phyloP scores from a whole-genome alignment of 2,888 invertebrate species.

The Lasius platythorax region DNA sequence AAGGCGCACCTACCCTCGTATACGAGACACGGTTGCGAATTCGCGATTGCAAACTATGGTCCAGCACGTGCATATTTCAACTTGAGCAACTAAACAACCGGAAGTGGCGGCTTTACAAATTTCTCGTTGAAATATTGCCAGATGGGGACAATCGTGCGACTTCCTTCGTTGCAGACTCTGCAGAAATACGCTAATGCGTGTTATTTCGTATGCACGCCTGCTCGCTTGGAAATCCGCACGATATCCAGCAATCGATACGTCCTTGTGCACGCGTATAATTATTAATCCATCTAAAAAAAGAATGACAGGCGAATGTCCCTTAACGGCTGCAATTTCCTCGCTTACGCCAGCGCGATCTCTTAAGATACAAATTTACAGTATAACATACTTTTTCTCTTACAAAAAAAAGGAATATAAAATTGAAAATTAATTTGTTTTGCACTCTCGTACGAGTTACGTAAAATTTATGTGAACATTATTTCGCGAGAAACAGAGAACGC shows the following conservation, averaged over 20 bases:
- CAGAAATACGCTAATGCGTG: conserved; percentile 33
- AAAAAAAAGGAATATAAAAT: background rate
- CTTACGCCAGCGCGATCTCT: background rate
- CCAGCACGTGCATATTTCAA: conserved; percentile 7
- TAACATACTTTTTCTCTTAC: background rate
- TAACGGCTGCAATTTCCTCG: background rate
- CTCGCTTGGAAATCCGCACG: conserved; percentile 1
- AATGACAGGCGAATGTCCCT: background rate
- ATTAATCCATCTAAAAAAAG: conserved; percentile 20
- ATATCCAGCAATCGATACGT: conserved; percentile 34
- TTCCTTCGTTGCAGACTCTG: conserved; percentile 16
- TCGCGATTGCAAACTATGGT: background rate
- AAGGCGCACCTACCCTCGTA: background rate
- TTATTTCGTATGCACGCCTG: conserved; percentile 17
- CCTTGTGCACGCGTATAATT: conserved; percentile 8
- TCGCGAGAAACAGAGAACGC: background rate
- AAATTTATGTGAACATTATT: background rate
- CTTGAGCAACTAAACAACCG: conserved; percentile 31
- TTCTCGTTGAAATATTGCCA: conserved; percentile 23
- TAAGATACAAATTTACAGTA: background rate
- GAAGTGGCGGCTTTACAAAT: conserved; percentile 50
- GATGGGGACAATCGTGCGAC: conserved; percentile 23
- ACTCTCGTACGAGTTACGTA: background rate
- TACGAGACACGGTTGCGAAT: conserved; percentile 7
- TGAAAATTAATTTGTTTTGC: background rate